These are phyloP conservation scores for Entomobrya multifasciata DNA, from an alignment of 2,888 invertebrate genomes.

Conservation along the genomic window DNA sequence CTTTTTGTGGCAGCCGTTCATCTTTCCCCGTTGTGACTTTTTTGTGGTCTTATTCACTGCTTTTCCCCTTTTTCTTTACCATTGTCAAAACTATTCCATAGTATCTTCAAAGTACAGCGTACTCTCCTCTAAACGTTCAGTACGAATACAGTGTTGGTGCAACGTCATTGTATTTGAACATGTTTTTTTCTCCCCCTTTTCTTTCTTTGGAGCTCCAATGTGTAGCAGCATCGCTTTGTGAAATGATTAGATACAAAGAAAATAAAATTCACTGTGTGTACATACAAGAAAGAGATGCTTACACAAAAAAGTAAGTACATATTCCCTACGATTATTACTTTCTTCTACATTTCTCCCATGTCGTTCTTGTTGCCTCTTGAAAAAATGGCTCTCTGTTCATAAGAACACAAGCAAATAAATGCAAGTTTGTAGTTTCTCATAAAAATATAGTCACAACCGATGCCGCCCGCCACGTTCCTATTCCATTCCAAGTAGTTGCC, in stretches of 20 bases:
- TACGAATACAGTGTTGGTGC: too few relatives aligned
- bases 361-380: slow-evolving; percentile 8
- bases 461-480: neutral
- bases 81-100: neutral
- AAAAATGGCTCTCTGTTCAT: slow-evolving; percentile 29
- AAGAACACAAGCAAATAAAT: slow-evolving; percentile 37
- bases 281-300: neutral
- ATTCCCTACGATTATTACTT: slow-evolving; percentile 53
- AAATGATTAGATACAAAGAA: slow-evolving; percentile 46
- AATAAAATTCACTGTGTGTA: slow-evolving; percentile 33
- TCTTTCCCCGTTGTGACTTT: slow-evolving; percentile 46
- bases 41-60: slow-evolving; percentile 47
- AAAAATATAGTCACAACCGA: neutral
- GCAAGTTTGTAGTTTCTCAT: slow-evolving; percentile 41
- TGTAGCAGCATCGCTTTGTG: slow-evolving; percentile 4
- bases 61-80: neutral
- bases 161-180: neutral
- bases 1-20: slow-evolving; percentile 37
- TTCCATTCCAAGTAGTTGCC: slow-evolving; percentile 1
- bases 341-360: slow-evolving; percentile 24
- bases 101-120: too few relatives aligned
- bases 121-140: too few relatives aligned
- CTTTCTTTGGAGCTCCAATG: slow-evolving; percentile 5
- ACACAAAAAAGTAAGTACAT: slow-evolving; percentile 21
- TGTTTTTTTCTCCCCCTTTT: slow-evolving; percentile 17